Conservation (phyloP, 2,113 vertebrate genomes). For the Calidris pugnax region DNA sequence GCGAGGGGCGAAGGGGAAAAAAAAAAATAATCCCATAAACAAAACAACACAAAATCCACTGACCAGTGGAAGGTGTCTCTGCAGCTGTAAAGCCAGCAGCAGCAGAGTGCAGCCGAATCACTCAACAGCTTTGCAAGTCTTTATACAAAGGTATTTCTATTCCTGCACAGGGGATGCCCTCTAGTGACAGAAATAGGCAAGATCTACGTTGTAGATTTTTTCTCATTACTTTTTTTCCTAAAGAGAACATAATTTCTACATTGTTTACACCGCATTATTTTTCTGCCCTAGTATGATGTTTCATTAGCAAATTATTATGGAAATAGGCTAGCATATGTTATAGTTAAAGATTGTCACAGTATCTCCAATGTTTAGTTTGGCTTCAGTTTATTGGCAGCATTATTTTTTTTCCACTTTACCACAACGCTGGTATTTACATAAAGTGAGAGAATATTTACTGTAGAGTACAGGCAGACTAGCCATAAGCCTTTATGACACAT, state of each 20-base stretch:
- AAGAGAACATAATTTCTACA: background rate
- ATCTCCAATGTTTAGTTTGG: background rate
- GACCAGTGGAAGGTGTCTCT: background rate
- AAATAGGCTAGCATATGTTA: background rate
- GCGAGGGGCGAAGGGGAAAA: background rate
- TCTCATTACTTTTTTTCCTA: background rate
- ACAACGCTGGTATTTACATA: background rate
- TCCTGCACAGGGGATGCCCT: slow-evolving; percentile 54
- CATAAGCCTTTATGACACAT: background rate
- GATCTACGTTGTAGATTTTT: background rate
- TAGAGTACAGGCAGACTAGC: background rate
- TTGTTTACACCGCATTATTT: background rate
- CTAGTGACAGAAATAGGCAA: slow-evolving; percentile 61
- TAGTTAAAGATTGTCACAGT: background rate
- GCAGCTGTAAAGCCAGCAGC: background rate
- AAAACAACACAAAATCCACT: background rate
- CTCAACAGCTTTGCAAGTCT: background rate
- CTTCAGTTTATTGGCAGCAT: background rate
- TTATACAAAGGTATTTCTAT: background rate
- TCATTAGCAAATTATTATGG: background rate
- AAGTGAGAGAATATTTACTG: background rate
- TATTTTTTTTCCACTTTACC: background rate
- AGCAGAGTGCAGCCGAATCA: background rate
- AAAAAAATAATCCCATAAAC: background rate
- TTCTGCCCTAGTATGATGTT: background rate